Evolutionary conservation across 2,888 invertebrate species (phyloP), one percentile per base, ranked within the genome.

Genomic region (Patella ulyssiponensis): DNA sequence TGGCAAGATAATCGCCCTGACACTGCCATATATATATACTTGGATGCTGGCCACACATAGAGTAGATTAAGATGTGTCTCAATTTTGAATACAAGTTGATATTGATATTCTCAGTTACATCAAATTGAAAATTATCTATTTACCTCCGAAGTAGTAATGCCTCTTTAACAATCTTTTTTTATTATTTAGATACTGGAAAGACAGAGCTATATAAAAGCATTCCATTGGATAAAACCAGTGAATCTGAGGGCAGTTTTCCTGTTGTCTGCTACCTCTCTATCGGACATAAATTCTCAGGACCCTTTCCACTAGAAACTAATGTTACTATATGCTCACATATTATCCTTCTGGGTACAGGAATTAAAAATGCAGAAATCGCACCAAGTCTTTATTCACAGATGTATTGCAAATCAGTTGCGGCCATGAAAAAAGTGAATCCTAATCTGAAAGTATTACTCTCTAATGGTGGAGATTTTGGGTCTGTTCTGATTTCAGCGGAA

Each of bases 261-360:
- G 52, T 83, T 11, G 44, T 82, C 27, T 83, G 83, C 75, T 83
- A 83, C 44, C 81, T 81, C 75, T 73, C 14, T 11, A 54, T 81
- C n/a, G 78, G 74, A 14, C 14, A 17, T 44, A 51, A 15, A 15
- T 84, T 81, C 71, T 79, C 79, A 75, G 82, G 81, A n/a, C 79
- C 80, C 2, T 58, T 83, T 7, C 84, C 83, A 27, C 82, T 81
- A n/a, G 81, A 79, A 1, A 58, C 83, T 56, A 82, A 84, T 69
- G 74, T 82, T 3, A 78, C 82, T n/a, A 23, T 83, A 23, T 84
- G 84, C 81, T 80, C 83, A 14, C 84, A 84, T 33, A 69, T 84
- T 11, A 78, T 84, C 58, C 77, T 82, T 15, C 80, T 83, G 1
- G 76, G 75, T n/a, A 77, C 80, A 15, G 7, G 11, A 4, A 79